phyloP scores from a whole-genome alignment of 2,888 invertebrate species.

The Caenorhabditis sp. region DNA sequence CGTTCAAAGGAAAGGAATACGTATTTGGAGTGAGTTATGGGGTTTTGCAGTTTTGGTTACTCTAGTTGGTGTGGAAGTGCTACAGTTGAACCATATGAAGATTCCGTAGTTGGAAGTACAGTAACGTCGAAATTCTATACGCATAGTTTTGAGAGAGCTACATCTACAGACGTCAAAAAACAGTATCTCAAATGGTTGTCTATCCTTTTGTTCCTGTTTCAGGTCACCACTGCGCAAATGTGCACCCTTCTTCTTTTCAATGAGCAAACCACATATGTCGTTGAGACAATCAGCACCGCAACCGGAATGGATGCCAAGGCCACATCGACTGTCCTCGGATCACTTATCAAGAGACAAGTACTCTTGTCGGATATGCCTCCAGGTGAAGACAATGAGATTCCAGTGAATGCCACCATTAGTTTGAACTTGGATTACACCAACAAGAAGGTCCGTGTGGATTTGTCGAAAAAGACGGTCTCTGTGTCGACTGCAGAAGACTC shows the following conservation, averaged over 20 bases:
- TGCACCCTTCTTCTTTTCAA: conserved; percentile 97
- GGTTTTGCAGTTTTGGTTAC: no score
- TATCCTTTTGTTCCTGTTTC: conserved; percentile 83
- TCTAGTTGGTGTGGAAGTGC: background rate
- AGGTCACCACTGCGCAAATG: conserved; percentile 99
- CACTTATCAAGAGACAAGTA: conserved; percentile 85
- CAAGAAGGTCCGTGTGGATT: conserved; percentile 97
- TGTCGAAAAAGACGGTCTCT: conserved; percentile 94
- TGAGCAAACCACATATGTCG: conserved; percentile 89
- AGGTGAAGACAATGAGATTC: conserved; percentile 38
- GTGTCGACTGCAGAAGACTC: no score
- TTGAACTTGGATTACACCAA: conserved; percentile 67
- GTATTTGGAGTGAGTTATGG: conserved; percentile 67
- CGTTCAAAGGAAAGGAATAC: conserved; percentile 86
- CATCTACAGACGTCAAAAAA: no score
- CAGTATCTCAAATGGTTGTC: no score
- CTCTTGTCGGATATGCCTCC: conserved; percentile 48
- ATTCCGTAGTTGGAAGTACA: no score
- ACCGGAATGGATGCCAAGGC: conserved; percentile 86
- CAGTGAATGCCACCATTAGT: conserved; percentile 20
- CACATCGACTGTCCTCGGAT: conserved; percentile 91
- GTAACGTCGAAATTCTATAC: no score
- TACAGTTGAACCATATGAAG: no score
- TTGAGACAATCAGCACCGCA: conserved; percentile 9
- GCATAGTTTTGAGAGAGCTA: no score